Base-by-base conservation (phyloP, 2,888 invertebrate species). In the Gasteruption jaculator region DNA sequence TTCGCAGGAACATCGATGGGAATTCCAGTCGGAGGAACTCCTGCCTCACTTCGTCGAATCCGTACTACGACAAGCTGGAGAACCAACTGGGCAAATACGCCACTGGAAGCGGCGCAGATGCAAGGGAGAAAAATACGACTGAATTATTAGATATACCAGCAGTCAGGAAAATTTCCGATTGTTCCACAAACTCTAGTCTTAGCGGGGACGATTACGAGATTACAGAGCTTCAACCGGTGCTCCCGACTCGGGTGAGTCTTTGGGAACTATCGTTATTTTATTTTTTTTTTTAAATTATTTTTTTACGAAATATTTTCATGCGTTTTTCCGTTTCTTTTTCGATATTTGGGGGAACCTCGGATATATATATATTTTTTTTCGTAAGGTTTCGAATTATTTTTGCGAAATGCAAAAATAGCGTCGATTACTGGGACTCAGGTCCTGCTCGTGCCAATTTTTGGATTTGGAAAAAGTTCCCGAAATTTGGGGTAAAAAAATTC, bases 131-230 rank as follows among this genome's bases (percentile, higher is more conserved):
- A 31, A 31, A 32, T 10, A 54, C 50, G 22, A 39, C 55, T 15
- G 64, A 59, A 25, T 47, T 61, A 20, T 49, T 69, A 26, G 54
- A 61, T 40, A 60, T 68, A 35, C 68, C 68, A 20, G 62, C 63
- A 8, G 35, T 46, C 6, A 72, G 83, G 38, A 83, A 83, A 61
- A 73, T 76, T 41, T 86, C 87, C 2, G 83, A 84, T 46, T 86
- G 86, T 61, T 86, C 86, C 5, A 83, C 83, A 3, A 85, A 83
- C 58, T 86, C 84, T 7, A 83, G 83, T 34, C 74, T 83, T 31
- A 86, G 86, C 66, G 82, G 82, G 37, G 84, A 84, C 49, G 86
- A 85, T 29, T 85, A 82, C 45, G 80, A 81, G 30, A 75, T 78
- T 46, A 57, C 55, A 38, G 69, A 68, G 52, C 59, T 68, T n/a